Evolutionary conservation across 2,113 vertebrate genomes (phyloP).

Genomic region (Rattus rattus): DNA sequence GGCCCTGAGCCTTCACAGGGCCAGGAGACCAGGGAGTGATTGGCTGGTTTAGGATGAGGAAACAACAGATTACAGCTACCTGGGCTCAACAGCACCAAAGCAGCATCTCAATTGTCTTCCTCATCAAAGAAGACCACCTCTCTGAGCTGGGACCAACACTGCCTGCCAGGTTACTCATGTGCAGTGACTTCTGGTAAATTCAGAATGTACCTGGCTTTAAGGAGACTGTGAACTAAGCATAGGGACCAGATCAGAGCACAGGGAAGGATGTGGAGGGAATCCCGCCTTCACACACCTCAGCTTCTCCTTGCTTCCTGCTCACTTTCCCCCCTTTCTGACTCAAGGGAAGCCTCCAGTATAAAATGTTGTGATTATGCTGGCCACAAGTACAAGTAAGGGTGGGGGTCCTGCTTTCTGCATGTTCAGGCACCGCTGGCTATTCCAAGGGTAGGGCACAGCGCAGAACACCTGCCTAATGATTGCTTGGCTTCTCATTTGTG

Average conservation of each 20-base stretch:
- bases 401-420: background rate
- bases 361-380: background rate
- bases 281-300: no score
- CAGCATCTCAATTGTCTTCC: background rate
- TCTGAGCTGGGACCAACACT: background rate
- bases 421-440: background rate
- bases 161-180: background rate
- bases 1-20: background rate
- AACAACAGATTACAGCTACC: background rate
- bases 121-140: background rate
- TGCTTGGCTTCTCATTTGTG: no score
- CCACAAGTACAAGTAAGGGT: background rate
- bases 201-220: background rate
- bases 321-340: background rate
- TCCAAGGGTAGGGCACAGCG: no score
- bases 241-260: background rate
- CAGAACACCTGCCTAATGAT: background rate
- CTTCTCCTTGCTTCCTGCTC: background rate
- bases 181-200: background rate
- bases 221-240: background rate
- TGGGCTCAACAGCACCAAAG: background rate
- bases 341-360: background rate
- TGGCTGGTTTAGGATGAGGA: background rate
- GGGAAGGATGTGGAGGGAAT: no score
- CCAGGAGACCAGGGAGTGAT: background rate